Base-by-base conservation (phyloP, 2,113 vertebrate species). In the Abramis brama region DNA sequence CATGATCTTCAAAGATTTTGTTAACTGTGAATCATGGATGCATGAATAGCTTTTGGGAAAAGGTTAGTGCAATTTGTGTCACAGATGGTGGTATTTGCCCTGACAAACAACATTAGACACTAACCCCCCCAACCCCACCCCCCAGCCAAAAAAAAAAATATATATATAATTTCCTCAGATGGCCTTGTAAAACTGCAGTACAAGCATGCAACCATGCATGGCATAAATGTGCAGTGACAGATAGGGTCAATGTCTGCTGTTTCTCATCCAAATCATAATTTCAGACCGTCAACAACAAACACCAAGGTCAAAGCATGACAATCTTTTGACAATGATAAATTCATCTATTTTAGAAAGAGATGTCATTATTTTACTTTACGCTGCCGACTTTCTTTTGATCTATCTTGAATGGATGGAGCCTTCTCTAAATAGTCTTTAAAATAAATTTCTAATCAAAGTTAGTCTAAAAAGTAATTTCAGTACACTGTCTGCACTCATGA, bases 61-160 rank as follows among this genome's bases (percentile, higher is more conserved):
- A 88, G 85, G 66, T 88, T 85, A 84, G 60, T 13, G 25, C 60
- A 74, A 86, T 81, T 62, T 80, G 39, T 47, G 66, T 74, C 68
- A 47, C 36, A 66, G 57, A 52, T 76, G n/a, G n/a, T 81, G 39
- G 33, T 12, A 50, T 39, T 66, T 70, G 47, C 45, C 19, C 52
- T 80, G 78, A 17, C 59, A 80, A 80, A 80, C 76, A 39, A 79
- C 25, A 27, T 77, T 77, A 33, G 36, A 27, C 39, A 39, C 6
- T 1, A 39, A 39, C 39, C 39, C 39, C 39, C 39, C 39, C n/a
- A n/a, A n/a, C n/a, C n/a, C n/a, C n/a, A n/a, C n/a, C n/a, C n/a
- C n/a, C n/a, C n/a, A n/a, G n/a, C n/a, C n/a, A n/a, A n/a, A 6
- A 23, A 59, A 71, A 19, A 19, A 80, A 79, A 15, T 57, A 55